Conservation (phyloP, 2,797 vertebrate species). For the Epinephelus coioides region DNA sequence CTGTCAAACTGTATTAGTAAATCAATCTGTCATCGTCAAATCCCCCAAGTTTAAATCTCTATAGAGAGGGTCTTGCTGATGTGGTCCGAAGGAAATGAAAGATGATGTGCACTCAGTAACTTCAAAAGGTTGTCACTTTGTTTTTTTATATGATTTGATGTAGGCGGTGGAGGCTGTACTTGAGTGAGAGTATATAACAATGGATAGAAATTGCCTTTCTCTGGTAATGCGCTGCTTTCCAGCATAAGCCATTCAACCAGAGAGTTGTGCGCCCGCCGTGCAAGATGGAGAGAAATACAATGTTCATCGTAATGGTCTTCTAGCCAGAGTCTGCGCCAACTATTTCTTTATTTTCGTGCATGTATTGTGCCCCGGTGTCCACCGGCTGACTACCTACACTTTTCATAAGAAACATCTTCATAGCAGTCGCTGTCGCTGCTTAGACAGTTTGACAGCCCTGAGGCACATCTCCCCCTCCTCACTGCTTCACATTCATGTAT, state of each 20-base stretch:
- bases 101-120: constrained; percentile 73
- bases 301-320: constrained; percentile 64
- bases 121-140: constrained; percentile 76
- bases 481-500: constrained; percentile 22
- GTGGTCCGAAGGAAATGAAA: constrained; percentile 77
- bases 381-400: constrained; percentile 47
- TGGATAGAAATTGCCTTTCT: constrained; percentile 64
- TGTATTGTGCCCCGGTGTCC: constrained; percentile 37
- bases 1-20: constrained; percentile 85
- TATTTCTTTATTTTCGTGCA: constrained; percentile 33
- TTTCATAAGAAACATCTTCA: constrained; percentile 49
- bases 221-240: constrained; percentile 53
- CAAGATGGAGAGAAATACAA: constrained; percentile 47
- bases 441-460: constrained; percentile 45
- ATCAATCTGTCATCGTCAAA: constrained; percentile 84
- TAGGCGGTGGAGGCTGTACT: constrained; percentile 47
- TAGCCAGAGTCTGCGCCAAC: constrained; percentile 31
- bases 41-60: constrained; percentile 74
- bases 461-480: constrained; percentile 1
- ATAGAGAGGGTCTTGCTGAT: constrained; percentile 63
- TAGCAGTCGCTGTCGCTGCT: constrained; percentile 17
- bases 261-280: constrained; percentile 28
- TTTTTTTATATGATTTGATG: constrained; percentile 65
- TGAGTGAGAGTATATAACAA: constrained; percentile 61
- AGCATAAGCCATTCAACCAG: constrained; percentile 40